Evolutionary conservation across 2,113 vertebrate species (phyloP).

Genomic region (Phodopus roborovskii): DNA sequence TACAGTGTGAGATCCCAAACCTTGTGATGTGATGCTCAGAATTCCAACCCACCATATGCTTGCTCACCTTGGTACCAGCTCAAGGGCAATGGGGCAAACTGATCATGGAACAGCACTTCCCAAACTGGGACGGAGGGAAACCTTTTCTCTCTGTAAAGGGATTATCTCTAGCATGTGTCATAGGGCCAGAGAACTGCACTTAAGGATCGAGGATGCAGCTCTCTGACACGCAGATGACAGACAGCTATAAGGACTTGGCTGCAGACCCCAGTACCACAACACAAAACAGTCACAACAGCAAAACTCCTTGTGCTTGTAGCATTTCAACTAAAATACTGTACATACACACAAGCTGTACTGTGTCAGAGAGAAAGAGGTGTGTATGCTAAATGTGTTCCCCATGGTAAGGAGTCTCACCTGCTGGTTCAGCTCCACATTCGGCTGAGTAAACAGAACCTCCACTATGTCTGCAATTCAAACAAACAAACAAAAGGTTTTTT

Average conservation of each 20-base stretch:
- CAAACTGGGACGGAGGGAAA: no score
- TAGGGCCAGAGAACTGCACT: not conserved
- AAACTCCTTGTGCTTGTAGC: not conserved
- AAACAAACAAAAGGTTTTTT: not conserved
- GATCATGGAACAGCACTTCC: not conserved
- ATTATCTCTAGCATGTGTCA: not conserved
- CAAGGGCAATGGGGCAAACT: not conserved
- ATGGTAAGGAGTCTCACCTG: conserved; percentile 88
- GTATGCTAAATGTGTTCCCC: not conserved
- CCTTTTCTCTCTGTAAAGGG: not conserved
- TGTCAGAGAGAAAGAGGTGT: not conserved
- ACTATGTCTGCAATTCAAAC: conserved; percentile 92
- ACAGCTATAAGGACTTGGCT: not conserved
- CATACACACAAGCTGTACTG: not conserved
- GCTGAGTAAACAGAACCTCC: conserved; percentile 93
- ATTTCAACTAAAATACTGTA: not conserved
- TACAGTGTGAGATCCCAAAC: not conserved
- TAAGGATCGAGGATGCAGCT: not conserved
- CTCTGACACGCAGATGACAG: no score
- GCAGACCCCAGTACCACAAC: not conserved
- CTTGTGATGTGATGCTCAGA: not conserved
- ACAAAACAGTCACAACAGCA: not conserved
- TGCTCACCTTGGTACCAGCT: not conserved
- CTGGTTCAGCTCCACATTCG: conserved; percentile 96
- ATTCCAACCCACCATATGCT: not conserved